Conservation (phyloP, 2,888 invertebrate species). For the Blastobasis adustella region DNA sequence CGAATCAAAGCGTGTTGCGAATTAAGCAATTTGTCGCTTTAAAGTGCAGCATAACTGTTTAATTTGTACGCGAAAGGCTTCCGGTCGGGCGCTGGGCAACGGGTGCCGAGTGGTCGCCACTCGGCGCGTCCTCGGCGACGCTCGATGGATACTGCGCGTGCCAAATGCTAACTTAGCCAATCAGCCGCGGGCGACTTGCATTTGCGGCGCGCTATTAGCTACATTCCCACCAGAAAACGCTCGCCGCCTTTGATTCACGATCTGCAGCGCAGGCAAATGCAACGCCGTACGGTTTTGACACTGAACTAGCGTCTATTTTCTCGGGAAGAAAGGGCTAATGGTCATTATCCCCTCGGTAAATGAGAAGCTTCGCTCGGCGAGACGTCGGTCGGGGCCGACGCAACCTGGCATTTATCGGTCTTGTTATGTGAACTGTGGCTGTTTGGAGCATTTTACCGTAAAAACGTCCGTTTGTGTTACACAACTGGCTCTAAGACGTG, state of each 20-base stretch:
- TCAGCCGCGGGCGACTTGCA: constrained; percentile 31
- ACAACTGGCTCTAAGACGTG: constrained; percentile 25
- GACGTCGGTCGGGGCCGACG: constrained; percentile 2
- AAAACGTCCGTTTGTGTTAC: constrained; percentile 21
- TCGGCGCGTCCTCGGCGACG: constrained; percentile 33
- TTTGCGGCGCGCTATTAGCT: constrained; percentile 41
- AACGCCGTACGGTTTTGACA: no score
- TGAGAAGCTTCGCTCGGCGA: no score
- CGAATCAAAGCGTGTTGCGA: constrained; percentile 5
- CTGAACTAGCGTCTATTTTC: no score
- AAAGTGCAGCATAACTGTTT: constrained; percentile 28
- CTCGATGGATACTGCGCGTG: constrained; percentile 58
- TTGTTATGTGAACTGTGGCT: constrained; percentile 21
- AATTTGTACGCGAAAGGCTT: constrained; percentile 39
- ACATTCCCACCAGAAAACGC: constrained; percentile 4
- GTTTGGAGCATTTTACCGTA: constrained; percentile 20
- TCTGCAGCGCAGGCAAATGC: no score
- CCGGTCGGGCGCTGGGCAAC: constrained; percentile 19
- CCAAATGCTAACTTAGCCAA: constrained; percentile 64
- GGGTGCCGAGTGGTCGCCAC: constrained; percentile 22
- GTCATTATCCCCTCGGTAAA: no score
- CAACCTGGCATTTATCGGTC: constrained; percentile 8
- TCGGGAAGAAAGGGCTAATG: no score
- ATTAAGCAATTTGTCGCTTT: constrained; percentile 31
- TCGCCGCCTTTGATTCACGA: not conserved